A percentile compares a stretch with the other conserved stretches of the same genome.
Conservation (phyloP, 1,140 invertebrate species). For the Drosophila gunungcola region DNA sequence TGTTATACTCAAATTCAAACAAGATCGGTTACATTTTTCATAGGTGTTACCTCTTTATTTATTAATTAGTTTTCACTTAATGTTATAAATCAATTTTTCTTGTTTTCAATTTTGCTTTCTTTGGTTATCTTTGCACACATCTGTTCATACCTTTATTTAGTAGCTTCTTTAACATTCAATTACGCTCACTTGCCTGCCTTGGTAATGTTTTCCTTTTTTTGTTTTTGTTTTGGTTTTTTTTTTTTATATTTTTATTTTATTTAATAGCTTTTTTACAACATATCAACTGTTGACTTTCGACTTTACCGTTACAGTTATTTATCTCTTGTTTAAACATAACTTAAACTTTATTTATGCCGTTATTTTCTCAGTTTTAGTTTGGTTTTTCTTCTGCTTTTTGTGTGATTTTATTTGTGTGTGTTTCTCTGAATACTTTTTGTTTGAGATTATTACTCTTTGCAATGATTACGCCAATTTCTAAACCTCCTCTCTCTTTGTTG, state of each 20-base stretch:
- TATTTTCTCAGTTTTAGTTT: conserved; percentile 48
- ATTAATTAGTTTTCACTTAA: conserved; percentile 82
- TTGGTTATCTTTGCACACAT: conserved; percentile 69
- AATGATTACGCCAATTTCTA: conserved; percentile 19
- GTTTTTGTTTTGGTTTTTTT: background rate
- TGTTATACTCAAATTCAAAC: conserved; percentile 14
- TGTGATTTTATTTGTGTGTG: conserved; percentile 33
- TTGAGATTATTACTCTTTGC: conserved; percentile 37
- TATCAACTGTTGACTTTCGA: conserved; percentile 83
- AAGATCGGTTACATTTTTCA: conserved; percentile 61
- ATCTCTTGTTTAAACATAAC: conserved; percentile 75
- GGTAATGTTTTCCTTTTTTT: conserved; percentile 40
- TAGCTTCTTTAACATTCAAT: conserved; percentile 72
- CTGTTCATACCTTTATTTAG: conserved; percentile 63
- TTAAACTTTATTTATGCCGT: conserved; percentile 73
- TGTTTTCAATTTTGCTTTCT: conserved; percentile 71
- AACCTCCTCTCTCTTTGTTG: conserved; percentile 15
- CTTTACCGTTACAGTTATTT: conserved; percentile 73
- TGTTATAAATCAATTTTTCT: conserved; percentile 76
- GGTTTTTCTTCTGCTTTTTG: conserved; percentile 35
- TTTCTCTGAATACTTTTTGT: conserved; percentile 65
- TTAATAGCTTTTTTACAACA: conserved; percentile 71
- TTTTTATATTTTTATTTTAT: conserved; percentile 26
- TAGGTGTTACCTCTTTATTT: conserved; percentile 80
- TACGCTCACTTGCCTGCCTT: conserved; percentile 33